phyloP scores from a whole-genome alignment of 2,888 invertebrate species.

The Campoletis raptor region DNA sequence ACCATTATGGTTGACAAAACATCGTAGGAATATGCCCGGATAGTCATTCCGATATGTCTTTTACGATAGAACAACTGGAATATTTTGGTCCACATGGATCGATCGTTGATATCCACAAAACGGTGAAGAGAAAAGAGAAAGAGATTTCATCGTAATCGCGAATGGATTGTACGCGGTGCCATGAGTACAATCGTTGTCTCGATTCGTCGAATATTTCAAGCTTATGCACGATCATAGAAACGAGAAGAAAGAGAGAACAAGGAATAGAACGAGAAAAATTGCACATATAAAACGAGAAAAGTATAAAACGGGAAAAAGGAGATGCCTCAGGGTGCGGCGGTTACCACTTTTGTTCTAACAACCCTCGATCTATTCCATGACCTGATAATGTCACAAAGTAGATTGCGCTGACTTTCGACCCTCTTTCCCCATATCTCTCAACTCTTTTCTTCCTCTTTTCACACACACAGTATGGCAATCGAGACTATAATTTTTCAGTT shows the following conservation, averaged over 20 bases:
- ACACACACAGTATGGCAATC: not conserved
- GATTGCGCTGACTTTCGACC: constrained; percentile 30
- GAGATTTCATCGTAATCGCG: constrained; percentile 44
- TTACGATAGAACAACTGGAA: constrained; percentile 47
- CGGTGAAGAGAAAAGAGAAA: not conserved
- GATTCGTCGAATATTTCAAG: constrained; percentile 30
- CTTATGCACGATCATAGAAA: constrained; percentile 4
- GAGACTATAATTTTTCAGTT: constrained; percentile 2
- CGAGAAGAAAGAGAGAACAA: not conserved
- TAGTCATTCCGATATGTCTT: not conserved
- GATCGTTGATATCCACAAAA: constrained; percentile 34
- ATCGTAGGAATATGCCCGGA: not conserved
- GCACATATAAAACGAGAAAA: not conserved
- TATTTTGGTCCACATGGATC: constrained; percentile 41
- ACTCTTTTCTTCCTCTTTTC: not conserved
- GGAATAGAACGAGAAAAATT: not conserved
- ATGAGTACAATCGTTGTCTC: constrained; percentile 46
- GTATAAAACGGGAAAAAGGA: constrained; percentile 7
- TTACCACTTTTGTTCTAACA: constrained; percentile 54
- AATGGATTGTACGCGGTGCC: constrained; percentile 37
- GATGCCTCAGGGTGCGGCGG: constrained; percentile 39
- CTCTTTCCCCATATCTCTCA: not conserved
- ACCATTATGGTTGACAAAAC: constrained; percentile 36
- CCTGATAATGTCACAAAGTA: constrained; percentile 27
- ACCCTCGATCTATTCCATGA: constrained; percentile 51